Percentiles rank a stretch among this genome's conserved stretches.
These are phyloP conservation scores for Prochilodus magdalenae DNA, from an alignment of 2,113 vertebrate species.

Conservation along the genomic window DNA sequence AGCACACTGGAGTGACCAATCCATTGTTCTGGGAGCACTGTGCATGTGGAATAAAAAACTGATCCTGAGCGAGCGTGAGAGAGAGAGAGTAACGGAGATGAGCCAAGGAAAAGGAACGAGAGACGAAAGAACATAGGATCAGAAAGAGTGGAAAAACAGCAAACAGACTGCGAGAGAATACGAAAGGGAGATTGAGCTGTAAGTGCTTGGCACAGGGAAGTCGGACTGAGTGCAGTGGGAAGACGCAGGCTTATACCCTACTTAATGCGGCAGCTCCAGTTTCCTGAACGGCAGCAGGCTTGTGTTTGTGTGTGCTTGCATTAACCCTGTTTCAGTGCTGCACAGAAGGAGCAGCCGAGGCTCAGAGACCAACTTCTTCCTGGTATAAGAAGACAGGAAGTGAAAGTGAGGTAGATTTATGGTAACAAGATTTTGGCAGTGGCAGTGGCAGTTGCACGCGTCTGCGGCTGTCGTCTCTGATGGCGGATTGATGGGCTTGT, in stretches of 20 bases:
- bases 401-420: constrained; percentile 20
- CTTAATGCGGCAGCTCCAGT: background rate
- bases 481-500: background rate
- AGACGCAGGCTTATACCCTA: background rate
- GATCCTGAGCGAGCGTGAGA: background rate
- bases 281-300: constrained; percentile 10
- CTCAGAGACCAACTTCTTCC: background rate
- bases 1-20: too few relatives aligned
- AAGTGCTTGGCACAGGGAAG: background rate
- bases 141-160: background rate
- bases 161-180: background rate
- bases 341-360: background rate
- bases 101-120: background rate
- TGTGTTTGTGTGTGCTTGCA: background rate
- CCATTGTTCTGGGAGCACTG: too few relatives aligned
- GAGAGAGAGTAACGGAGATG: background rate
- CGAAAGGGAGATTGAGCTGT: background rate
- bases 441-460: background rate
- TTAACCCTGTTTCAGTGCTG: constrained; percentile 1
- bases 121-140: too few relatives aligned
- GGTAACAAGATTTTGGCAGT: background rate
- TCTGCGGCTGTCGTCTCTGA: background rate
- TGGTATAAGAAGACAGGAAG: constrained; percentile 36
- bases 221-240: background rate
- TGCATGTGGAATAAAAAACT: too few relatives aligned